phyloP scores from a whole-genome alignment of 2,113 vertebrate species.

The human (Homo sapiens) region DNA sequence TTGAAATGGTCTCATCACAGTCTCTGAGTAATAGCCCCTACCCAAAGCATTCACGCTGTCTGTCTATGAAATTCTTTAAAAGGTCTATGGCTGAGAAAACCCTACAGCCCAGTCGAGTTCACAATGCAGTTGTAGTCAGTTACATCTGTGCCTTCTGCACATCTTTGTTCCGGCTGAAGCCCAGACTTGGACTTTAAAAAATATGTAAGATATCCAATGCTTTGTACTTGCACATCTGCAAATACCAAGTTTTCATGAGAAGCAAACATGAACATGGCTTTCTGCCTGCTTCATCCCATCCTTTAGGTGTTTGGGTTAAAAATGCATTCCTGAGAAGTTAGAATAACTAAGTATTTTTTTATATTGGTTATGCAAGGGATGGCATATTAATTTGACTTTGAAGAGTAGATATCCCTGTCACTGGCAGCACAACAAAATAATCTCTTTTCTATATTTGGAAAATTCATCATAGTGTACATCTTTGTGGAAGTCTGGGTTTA shows the following conservation, averaged over 20 bases:
- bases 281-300: not conserved
- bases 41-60: not conserved
- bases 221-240: not conserved
- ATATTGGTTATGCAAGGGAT: not conserved
- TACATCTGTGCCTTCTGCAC: not conserved
- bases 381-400: not conserved
- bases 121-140: not conserved
- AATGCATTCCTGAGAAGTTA: not conserved
- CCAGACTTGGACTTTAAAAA: not conserved
- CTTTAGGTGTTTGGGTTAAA: not conserved
- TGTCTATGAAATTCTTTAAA: not conserved
- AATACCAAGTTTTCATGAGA: slow-evolving; percentile 5
- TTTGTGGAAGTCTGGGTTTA: not conserved
- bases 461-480: not conserved
- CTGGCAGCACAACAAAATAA: not conserved
- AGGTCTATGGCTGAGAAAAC: not conserved
- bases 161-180: not conserved
- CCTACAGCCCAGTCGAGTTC: not conserved
- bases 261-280: not conserved
- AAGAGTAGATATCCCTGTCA: not conserved
- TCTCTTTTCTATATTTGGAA: not conserved
- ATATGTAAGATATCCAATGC: not conserved
- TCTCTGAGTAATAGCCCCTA: not conserved
- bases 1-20: not conserved
- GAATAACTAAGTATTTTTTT: not conserved